A percentile compares a stretch with the other conserved stretches of the same genome.
Evolutionary conservation across 2,797 vertebrate genomes (phyloP).

Genomic region (Macropus fuliginosus): DNA sequence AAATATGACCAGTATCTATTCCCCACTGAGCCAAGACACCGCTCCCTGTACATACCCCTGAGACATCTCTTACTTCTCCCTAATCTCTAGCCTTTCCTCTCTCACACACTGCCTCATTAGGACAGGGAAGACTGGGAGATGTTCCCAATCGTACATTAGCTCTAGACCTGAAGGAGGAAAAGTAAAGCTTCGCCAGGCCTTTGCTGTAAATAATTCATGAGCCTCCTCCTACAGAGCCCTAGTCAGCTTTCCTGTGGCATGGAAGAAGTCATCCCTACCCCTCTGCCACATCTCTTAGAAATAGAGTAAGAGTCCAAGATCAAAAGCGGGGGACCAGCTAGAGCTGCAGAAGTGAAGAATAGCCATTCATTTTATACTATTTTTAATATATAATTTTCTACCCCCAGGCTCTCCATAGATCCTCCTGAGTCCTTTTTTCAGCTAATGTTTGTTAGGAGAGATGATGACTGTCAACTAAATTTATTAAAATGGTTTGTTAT

Average conservation of each 20-base stretch:
- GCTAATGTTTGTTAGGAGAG: constrained; percentile 44
- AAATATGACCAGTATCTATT: neutral
- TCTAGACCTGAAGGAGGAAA: constrained; percentile 33
- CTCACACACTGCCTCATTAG: neutral
- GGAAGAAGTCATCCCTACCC: constrained; percentile 41
- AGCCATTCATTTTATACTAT: neutral
- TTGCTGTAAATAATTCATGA: constrained; percentile 70
- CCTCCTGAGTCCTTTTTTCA: constrained; percentile 20
- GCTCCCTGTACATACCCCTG: neutral
- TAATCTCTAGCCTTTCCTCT: neutral
- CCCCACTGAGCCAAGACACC: constrained; percentile 28
- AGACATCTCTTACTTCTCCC: neutral
- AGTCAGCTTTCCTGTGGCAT: constrained; percentile 53
- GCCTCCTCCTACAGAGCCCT: constrained; percentile 67
- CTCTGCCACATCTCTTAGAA: neutral
- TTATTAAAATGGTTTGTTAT: neutral
- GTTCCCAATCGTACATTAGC: constrained; percentile 64
- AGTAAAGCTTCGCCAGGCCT: constrained; percentile 9
- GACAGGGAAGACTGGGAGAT: constrained; percentile 26
- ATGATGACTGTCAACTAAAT: constrained; percentile 38
- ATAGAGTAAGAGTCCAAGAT: constrained; percentile 24
- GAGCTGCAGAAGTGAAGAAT: neutral
- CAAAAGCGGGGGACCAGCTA: neutral
- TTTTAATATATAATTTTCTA: neutral
- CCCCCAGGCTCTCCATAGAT: neutral